Evolutionary conservation across 2,888 invertebrate species (phyloP).

Genomic region (Nycteola revayana): DNA sequence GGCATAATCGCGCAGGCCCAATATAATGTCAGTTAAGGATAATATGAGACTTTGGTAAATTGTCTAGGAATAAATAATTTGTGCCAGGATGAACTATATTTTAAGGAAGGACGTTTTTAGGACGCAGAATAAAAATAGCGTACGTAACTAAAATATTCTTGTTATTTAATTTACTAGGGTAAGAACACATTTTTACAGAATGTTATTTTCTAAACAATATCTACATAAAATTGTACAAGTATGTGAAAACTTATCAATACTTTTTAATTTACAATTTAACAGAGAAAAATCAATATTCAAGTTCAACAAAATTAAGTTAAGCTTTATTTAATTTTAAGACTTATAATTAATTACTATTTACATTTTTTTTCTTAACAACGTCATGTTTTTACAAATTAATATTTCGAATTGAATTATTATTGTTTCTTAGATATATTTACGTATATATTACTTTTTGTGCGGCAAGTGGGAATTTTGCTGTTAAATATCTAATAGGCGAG

Average conservation of each 20-base stretch:
- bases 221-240: constrained; percentile 81
- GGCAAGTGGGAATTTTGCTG: too few species aligned
- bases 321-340: constrained; percentile 56
- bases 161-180: constrained; percentile 83
- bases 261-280: constrained; percentile 78
- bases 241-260: constrained; percentile 75
- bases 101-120: too few species aligned
- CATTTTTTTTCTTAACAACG: constrained; percentile 62
- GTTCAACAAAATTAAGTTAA: constrained; percentile 79
- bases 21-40: too few species aligned
- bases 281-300: constrained; percentile 74
- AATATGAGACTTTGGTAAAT: too few species aligned
- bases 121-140: constrained; percentile 39
- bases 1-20: too few species aligned
- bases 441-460: constrained; percentile 1
- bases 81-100: too few species aligned
- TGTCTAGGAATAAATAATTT: too few species aligned
- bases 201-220: constrained; percentile 80
- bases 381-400: constrained; percentile 62
- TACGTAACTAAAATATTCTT: constrained; percentile 82
- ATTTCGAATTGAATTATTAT: constrained; percentile 46
- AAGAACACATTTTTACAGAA: constrained; percentile 83
- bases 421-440: constrained; percentile 30
- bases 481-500: too few species aligned
- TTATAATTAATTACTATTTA: constrained; percentile 70